Percentiles rank a stretch among this genome's conserved stretches.
phyloP scores from a whole-genome alignment of 2,797 vertebrate genomes.

The Acrossocheilus wenchowensis region DNA sequence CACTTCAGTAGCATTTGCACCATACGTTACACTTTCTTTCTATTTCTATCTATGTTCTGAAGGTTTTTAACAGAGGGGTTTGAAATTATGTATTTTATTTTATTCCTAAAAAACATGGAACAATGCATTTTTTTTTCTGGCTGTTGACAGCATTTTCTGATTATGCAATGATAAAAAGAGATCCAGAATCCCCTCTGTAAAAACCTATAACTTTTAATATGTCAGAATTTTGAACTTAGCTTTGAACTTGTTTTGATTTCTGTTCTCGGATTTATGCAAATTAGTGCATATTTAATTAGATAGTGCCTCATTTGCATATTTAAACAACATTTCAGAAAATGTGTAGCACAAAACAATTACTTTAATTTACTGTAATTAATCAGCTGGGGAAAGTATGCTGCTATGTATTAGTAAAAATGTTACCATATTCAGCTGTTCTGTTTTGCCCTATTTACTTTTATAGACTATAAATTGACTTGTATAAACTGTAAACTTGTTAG shows the following conservation, averaged over 20 bases:
- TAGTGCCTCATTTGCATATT: not conserved
- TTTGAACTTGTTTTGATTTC: not conserved
- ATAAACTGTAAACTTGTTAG: not conserved
- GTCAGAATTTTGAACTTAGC: not conserved
- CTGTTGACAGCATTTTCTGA: not conserved
- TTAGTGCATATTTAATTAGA: not conserved
- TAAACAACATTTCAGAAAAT: not conserved
- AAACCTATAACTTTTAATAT: not conserved
- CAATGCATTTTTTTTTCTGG: not conserved
- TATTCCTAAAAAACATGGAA: not conserved
- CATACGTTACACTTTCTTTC: not conserved
- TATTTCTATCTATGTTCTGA: not conserved
- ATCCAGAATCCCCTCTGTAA: not conserved
- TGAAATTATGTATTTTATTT: not conserved
- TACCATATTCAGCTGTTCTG: too few species aligned
- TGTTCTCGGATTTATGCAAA: not conserved
- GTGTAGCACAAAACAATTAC: not conserved
- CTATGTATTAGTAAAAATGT: not conserved
- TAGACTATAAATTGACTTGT: not conserved
- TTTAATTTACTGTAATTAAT: not conserved
- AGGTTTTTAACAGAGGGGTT: not conserved
- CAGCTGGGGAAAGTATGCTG: not conserved
- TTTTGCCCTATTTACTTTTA: not conserved
- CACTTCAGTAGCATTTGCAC: not conserved
- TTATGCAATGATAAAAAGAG: not conserved